Evolutionary conservation across 2,888 invertebrate genomes (phyloP).

Genomic region (Microctonus aethiopoides): DNA sequence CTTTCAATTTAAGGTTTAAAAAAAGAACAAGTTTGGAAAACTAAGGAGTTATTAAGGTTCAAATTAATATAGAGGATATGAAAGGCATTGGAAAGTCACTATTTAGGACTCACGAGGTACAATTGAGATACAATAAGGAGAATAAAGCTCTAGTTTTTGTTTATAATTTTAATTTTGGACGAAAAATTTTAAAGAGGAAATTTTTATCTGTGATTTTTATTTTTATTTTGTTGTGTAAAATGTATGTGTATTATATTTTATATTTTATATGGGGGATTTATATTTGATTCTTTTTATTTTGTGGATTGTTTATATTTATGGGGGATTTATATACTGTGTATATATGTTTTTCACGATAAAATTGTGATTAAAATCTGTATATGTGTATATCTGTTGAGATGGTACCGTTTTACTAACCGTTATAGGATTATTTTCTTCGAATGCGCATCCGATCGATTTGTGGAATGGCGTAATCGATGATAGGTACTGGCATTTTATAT

Average conservation of each 20-base stretch:
- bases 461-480: slow-evolving; percentile 33
- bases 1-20: too few species aligned
- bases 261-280: neutral
- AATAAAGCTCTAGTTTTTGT: too few species aligned
- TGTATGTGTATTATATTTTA: too few species aligned
- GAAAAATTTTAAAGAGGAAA: neutral
- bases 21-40: too few species aligned
- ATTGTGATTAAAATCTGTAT: slow-evolving; percentile 2
- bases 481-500: slow-evolving; percentile 12
- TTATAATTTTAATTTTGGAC: neutral
- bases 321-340: neutral
- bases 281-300: too few species aligned
- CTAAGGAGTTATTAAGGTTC: too few species aligned
- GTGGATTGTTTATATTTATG: neutral
- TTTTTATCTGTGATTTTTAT: neutral
- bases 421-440: slow-evolving; percentile 22
- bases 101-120: too few species aligned
- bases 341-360: neutral
- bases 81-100: too few species aligned
- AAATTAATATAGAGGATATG: too few species aligned
- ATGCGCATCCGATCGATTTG: slow-evolving; percentile 28
- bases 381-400: neutral
- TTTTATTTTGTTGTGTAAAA: too few species aligned
- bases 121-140: too few species aligned
- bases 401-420: slow-evolving; percentile 29